Base-by-base conservation (phyloP, 1,140 invertebrate genomes). In the Brachionus angularis region DNA sequence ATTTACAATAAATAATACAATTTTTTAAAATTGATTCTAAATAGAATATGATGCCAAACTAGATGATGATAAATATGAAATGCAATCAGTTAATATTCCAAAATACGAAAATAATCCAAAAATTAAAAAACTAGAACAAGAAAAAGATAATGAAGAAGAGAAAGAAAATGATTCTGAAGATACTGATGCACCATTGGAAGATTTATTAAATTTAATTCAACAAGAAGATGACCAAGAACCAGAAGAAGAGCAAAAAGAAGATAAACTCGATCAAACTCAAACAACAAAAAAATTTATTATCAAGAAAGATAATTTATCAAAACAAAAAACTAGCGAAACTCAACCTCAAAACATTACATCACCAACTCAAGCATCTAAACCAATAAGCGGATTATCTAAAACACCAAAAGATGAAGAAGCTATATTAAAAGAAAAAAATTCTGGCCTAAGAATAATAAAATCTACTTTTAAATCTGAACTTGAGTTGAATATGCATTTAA, bases 371-470 rank as follows among this genome's bases (percentile, higher is more conserved):
- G 10, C 33, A 2, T 3, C 53, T 14, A 27, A 21, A 5, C 25
- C 34, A 12, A 42, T 36, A 36, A 58, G 33, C 1, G n/a, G n/a
- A n/a, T n/a, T n/a, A n/a, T 34, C 53, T 7, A 39, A 18, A 12
- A 58, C 36, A 23, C 27, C 36, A 58, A 39, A 25, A 5, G 53
- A 58, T 29, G 5, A 27, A 3, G 53, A 58, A 58, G n/a, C 18
- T 23, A 58, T 58, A 23, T 58, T 39, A 8, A 58, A 36, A 39
- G 62, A 67, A 67, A 67, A 67, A 36, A 67, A 67, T 31, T 47
- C 62, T 29, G 42, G 62, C 7, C 14, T 67, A 31, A 46, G 62
- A 47, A 33, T 67, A 23, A 50, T 67, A 12, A 67, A 67, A 23
- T 47, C 62, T 3, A 27, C 25, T 33, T 67, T 67, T 36, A 67